phyloP scores from a whole-genome alignment of 1,140 invertebrate species.

The Calliopsis andreniformis region DNA sequence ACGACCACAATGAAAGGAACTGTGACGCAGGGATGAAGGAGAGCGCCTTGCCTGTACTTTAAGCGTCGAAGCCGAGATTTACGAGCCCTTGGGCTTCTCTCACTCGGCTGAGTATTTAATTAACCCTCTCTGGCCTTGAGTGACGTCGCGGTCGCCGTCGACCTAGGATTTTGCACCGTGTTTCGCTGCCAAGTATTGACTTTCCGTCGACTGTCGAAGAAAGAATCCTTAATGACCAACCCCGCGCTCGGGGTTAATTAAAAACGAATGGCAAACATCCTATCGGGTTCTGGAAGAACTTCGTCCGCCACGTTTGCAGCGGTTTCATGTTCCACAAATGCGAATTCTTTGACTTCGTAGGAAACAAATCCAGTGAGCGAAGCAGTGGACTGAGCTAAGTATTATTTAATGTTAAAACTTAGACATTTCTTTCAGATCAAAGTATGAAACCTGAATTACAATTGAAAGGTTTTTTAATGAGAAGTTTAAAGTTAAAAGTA shows the following conservation, averaged over 20 bases:
- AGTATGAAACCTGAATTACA: no score
- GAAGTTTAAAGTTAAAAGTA: no score
- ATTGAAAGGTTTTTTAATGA: no score
- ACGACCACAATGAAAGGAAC: constrained; percentile 20
- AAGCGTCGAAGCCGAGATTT: constrained; percentile 26
- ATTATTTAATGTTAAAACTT: no score
- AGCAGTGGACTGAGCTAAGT: background rate
- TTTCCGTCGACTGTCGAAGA: background rate
- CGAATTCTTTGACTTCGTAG: background rate
- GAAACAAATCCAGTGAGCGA: background rate
- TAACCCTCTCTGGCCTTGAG: constrained; percentile 35
- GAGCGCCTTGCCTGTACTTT: constrained; percentile 30
- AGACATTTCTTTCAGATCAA: no score
- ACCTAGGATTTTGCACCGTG: constrained; percentile 13
- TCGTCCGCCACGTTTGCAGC: background rate
- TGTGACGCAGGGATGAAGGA: constrained; percentile 21
- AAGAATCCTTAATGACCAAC: constrained; percentile 33
- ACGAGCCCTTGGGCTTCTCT: constrained; percentile 29
- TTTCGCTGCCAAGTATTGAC: constrained; percentile 4
- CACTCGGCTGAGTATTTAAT: constrained; percentile 46
- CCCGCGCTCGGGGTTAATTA: constrained; percentile 26
- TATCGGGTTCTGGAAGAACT: background rate
- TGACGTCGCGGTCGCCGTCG: constrained; percentile 4
- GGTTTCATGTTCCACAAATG: constrained; percentile 6
- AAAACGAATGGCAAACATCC: constrained; percentile 12